phyloP scores from a whole-genome alignment of 2,113 vertebrate genomes.

The Syrrhaptes paradoxus region DNA sequence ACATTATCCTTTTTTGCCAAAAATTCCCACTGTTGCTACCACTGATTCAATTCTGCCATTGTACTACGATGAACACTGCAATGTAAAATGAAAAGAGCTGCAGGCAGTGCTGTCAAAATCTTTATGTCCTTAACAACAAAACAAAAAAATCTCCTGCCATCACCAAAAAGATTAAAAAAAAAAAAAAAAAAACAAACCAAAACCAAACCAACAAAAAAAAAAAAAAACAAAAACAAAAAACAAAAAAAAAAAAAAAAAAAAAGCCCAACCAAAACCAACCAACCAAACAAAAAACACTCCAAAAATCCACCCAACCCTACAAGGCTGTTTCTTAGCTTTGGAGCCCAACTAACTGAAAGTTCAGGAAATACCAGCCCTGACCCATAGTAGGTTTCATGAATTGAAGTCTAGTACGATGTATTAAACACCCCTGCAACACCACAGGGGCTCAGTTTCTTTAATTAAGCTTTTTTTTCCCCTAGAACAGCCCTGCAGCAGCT shows the following conservation, averaged over 20 bases:
- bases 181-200: background rate
- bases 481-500: background rate
- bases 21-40: constrained; percentile 55
- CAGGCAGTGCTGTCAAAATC: constrained; percentile 6
- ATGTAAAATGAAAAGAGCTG: constrained; percentile 10
- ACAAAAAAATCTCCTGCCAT: background rate
- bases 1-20: constrained; percentile 54
- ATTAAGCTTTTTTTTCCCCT: background rate
- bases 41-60: constrained; percentile 53
- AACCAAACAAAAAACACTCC: background rate
- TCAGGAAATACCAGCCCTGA: background rate
- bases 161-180: background rate
- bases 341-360: background rate
- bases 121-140: constrained; percentile 1
- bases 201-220: background rate
- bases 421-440: background rate
- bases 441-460: background rate
- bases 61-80: constrained; percentile 21
- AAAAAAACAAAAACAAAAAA: background rate
- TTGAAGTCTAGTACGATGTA: background rate
- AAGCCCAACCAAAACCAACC: background rate
- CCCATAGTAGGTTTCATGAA: background rate
- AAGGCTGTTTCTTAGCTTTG: background rate
- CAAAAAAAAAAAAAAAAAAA: background rate
- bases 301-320: background rate